Evolutionary conservation across 2,113 vertebrate species (phyloP).

Genomic region (Thamnophis sirtalis): DNA sequence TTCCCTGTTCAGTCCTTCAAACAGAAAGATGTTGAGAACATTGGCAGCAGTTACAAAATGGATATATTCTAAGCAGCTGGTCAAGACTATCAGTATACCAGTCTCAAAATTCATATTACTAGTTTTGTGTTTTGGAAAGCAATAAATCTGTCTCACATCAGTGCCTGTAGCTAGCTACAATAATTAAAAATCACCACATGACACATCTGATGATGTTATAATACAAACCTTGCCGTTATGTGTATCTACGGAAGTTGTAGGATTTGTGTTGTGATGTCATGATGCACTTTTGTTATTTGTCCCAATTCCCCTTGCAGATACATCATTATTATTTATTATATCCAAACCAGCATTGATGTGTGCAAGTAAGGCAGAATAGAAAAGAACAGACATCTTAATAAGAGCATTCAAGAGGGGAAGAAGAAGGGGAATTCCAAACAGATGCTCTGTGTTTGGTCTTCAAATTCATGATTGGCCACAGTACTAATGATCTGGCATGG

Average conservation of each 20-base stretch:
- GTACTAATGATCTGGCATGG: not conserved
- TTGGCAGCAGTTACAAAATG: not conserved
- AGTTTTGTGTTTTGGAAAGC: not conserved
- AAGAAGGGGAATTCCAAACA: not conserved
- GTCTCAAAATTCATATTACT: not conserved
- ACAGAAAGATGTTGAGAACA: not conserved
- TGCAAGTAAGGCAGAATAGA: not conserved
- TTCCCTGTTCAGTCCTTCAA: not conserved
- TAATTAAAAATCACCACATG: not conserved
- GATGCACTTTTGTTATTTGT: not conserved
- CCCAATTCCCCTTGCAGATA: not conserved
- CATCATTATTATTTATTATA: not conserved
- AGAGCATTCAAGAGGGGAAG: not conserved
- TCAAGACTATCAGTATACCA: not conserved
- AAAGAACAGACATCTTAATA: not conserved
- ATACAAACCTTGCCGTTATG: not conserved
- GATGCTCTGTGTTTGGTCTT: not conserved
- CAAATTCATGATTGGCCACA: not conserved
- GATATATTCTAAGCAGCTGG: not conserved
- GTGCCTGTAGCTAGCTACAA: not conserved
- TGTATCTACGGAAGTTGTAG: not conserved
- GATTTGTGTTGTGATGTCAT: not conserved
- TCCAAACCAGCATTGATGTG: not conserved
- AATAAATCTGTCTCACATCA: not conserved
- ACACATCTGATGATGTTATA: not conserved